Evolutionary conservation across 2,113 vertebrate genomes (phyloP).

Genomic region (Labeo catla): DNA sequence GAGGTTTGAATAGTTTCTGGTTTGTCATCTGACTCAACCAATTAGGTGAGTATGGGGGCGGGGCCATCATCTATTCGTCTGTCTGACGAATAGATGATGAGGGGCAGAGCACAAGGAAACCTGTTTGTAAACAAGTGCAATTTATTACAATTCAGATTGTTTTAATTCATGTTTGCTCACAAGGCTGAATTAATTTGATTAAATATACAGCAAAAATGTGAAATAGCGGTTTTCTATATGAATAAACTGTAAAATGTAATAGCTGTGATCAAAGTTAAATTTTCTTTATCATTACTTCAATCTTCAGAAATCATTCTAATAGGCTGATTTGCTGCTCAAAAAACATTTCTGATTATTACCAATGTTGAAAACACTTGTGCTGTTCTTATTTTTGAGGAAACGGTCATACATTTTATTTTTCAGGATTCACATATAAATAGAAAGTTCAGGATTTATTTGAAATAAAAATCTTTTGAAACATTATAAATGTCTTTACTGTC

Average conservation of each 20-base stretch:
- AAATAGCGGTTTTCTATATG: not conserved
- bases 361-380: not conserved
- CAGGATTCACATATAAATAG: too few relatives aligned
- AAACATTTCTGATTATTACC: not conserved
- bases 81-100: not conserved
- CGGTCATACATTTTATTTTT: too few relatives aligned
- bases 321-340: not conserved
- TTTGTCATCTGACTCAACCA: not conserved
- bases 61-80: too few relatives aligned
- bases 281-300: not conserved
- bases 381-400: too few relatives aligned
- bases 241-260: not conserved
- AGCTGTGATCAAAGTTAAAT: not conserved
- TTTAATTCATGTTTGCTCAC: too few relatives aligned
- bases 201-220: not conserved
- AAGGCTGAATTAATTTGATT: not conserved
- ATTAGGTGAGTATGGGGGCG: not conserved
- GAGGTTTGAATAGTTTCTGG: not conserved
- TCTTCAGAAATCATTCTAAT: too few relatives aligned
- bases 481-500: not conserved
- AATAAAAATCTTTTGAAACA: not conserved
- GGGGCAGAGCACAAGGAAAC: not conserved
- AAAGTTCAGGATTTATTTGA: too few relatives aligned
- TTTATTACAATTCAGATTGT: not conserved
- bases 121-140: not conserved